A percentile compares a stretch with the other conserved stretches of the same genome.
Evolutionary conservation across 2,113 vertebrate species (phyloP).

Genomic region (Empidonax traillii): DNA sequence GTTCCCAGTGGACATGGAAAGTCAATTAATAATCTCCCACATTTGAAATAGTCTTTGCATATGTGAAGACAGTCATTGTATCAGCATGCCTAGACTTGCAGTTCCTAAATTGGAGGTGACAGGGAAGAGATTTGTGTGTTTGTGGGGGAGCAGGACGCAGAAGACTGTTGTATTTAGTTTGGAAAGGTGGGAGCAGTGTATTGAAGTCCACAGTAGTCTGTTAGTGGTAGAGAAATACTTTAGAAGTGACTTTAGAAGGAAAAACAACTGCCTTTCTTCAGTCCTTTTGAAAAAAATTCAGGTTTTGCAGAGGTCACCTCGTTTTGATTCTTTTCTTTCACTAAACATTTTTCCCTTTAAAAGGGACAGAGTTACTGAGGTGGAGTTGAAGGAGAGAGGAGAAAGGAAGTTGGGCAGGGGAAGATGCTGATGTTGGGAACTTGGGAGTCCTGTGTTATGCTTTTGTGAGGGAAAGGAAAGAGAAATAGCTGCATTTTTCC

Average conservation of each 20-base stretch:
- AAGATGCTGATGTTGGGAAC: background rate
- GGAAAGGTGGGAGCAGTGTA: background rate
- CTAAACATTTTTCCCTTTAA: background rate
- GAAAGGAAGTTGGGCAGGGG: background rate
- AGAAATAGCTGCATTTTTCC: background rate
- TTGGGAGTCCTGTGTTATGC: background rate
- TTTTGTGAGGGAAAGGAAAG: background rate
- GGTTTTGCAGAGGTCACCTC: background rate
- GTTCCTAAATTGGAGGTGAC: background rate
- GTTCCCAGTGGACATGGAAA: background rate
- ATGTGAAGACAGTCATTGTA: background rate
- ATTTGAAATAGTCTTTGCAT: background rate
- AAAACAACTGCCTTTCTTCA: background rate
- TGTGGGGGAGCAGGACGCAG: background rate
- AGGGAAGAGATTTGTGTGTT: background rate
- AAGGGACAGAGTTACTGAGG: background rate
- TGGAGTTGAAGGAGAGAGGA: background rate
- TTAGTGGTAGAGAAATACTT: background rate
- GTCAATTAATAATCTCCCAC: background rate
- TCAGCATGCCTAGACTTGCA: background rate
- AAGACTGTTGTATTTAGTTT: background rate
- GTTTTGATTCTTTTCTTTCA: background rate
- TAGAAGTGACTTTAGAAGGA: background rate
- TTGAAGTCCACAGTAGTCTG: background rate
- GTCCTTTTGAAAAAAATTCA: background rate